phyloP scores from a whole-genome alignment of 2,113 vertebrate species.

The Anas platyrhynchos region DNA sequence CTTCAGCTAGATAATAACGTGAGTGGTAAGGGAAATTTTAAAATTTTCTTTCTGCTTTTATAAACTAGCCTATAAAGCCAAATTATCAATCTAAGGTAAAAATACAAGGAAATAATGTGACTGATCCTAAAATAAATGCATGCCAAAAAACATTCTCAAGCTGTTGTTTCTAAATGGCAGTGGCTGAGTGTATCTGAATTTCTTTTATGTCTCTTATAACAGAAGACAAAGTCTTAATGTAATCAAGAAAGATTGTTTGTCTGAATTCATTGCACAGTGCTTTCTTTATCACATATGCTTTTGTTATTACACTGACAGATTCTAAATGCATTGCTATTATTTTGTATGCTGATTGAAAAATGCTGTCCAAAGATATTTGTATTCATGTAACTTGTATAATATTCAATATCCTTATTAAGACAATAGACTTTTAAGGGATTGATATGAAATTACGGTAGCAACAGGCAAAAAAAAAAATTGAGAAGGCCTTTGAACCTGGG shows the following conservation, averaged over 20 bases:
- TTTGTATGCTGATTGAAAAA: background rate
- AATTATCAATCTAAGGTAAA: background rate
- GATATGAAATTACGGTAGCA: background rate
- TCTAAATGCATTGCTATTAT: background rate
- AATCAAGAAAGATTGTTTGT: background rate
- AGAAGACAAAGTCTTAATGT: background rate
- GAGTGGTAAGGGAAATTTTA: background rate
- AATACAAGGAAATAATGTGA: background rate
- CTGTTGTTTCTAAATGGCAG: background rate
- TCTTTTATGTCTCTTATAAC: background rate
- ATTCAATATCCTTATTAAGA: background rate
- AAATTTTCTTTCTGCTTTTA: background rate
- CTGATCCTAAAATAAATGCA: background rate
- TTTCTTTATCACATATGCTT: background rate
- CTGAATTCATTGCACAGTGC: background rate
- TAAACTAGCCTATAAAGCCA: background rate
- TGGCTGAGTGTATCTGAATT: background rate
- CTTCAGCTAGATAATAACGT: background rate
- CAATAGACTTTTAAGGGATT: background rate
- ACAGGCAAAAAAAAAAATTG: background rate
- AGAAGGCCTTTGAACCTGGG: accelerated
- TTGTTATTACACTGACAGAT: background rate
- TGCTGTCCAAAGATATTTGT: background rate
- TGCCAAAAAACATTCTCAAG: background rate
- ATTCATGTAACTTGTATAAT: background rate